A percentile compares a stretch with the other conserved stretches of the same genome.
These are phyloP conservation scores for Drosophila fungiperda DNA, from an alignment of 2,888 invertebrate genomes.

Conservation along the genomic window DNA sequence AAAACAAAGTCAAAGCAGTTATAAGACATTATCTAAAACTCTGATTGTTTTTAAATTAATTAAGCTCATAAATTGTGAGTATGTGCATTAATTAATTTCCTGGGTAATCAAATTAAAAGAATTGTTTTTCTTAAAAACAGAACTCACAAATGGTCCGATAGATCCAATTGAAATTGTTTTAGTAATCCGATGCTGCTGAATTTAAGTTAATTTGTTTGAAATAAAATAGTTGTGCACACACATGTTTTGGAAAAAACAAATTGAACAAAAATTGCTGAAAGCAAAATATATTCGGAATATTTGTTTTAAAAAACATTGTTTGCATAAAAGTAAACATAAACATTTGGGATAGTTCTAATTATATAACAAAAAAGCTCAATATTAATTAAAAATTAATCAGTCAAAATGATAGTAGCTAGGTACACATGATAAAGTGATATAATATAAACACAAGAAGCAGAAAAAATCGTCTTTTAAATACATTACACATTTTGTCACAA, in stretches of 20 bases:
- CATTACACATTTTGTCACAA: background rate
- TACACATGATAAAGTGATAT: background rate
- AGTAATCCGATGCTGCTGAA: background rate
- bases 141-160: background rate
- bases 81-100: background rate
- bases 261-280: background rate
- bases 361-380: background rate
- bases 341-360: background rate
- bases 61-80: background rate
- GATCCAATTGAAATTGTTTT: background rate
- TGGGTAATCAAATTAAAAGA: background rate
- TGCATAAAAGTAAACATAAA: background rate
- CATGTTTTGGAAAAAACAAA: background rate
- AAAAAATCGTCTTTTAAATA: background rate
- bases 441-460: background rate
- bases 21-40: background rate
- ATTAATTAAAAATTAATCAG: background rate
- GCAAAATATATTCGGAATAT: background rate
- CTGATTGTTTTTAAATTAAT: background rate
- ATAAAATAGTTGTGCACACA: background rate
- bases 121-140: background rate
- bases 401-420: background rate
- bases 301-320: background rate
- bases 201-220: background rate
- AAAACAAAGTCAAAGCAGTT: constrained; percentile 1